phyloP scores from a whole-genome alignment of 2,888 invertebrate genomes.

The Micoletzkya japonica region DNA sequence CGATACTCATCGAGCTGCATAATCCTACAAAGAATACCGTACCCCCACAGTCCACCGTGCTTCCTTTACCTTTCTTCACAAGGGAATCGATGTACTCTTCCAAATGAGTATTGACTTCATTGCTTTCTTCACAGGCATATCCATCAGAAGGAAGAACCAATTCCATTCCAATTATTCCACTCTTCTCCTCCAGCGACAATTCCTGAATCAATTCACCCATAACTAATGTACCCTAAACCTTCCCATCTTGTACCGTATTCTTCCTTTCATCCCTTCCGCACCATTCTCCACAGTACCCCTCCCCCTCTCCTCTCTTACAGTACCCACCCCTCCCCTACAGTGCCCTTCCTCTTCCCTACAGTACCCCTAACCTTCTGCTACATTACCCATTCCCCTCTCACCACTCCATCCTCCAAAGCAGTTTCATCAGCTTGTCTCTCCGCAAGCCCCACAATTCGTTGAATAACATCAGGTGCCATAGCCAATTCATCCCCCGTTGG shows the following conservation, averaged over 20 bases:
- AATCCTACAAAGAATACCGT: no score
- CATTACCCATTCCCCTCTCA: no score
- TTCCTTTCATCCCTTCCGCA: no score
- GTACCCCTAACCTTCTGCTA: no score
- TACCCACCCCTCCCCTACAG: no score
- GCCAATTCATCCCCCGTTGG: slow-evolving; percentile 72
- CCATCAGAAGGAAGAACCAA: slow-evolving; percentile 94
- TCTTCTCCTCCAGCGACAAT: slow-evolving; percentile 86
- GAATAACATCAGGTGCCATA: slow-evolving; percentile 70
- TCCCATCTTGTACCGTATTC: no score
- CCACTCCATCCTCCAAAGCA: slow-evolving; percentile 72
- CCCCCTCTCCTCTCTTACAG: no score
- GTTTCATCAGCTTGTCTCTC: slow-evolving; percentile 78
- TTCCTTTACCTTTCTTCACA: slow-evolving; percentile 36
- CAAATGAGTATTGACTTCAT: slow-evolving; percentile 28
- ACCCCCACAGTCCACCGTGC: no score
- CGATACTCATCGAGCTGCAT: no score
- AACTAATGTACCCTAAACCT: background rate
- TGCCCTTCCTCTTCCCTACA: no score
- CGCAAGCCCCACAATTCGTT: slow-evolving; percentile 67
- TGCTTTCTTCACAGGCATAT: slow-evolving; percentile 73
- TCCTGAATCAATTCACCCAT: slow-evolving; percentile 8
- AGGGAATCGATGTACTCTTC: slow-evolving; percentile 38
- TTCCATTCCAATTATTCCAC: slow-evolving; percentile 81
- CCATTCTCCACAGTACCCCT: no score